These are phyloP conservation scores for Diachasma alloeum DNA, from an alignment of 1,140 invertebrate species.

Conservation along the genomic window DNA sequence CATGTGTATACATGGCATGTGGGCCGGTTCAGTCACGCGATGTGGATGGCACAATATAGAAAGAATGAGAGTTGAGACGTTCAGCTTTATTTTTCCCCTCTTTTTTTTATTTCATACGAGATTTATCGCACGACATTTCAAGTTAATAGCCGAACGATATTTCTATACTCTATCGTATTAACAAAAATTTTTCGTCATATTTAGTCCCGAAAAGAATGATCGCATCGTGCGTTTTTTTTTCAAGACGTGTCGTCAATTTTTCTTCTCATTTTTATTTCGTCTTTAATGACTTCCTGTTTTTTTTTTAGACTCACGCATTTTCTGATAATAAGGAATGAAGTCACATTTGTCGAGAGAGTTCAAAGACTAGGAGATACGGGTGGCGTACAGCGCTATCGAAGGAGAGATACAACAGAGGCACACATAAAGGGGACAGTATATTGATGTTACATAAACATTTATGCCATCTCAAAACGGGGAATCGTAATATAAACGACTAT, in stretches of 20 bases:
- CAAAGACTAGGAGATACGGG: slow-evolving; percentile 32
- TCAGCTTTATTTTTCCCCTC: not conserved
- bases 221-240: too few relatives aligned
- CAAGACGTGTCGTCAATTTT: not conserved
- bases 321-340: slow-evolving; percentile 11
- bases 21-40: slow-evolving; percentile 15
- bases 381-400: not conserved
- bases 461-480: slow-evolving; percentile 30
- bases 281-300: not conserved
- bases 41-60: not conserved
- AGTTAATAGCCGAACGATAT: not conserved
- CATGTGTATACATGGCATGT: slow-evolving; percentile 15
- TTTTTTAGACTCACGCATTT: not conserved
- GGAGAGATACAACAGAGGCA: slow-evolving; percentile 40
- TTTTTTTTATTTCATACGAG: not conserved
- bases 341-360: slow-evolving; percentile 24
- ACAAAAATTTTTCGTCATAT: not conserved
- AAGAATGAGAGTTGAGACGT: slow-evolving; percentile 15
- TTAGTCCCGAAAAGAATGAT: not conserved
- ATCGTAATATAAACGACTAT: slow-evolving; percentile 7
- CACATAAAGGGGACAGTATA: not conserved
- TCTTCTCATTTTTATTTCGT: not conserved
- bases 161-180: not conserved
- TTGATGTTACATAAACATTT: slow-evolving; percentile 51
- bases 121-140: not conserved